Evolutionary conservation across 2,888 invertebrate species (phyloP).

Genomic region (Seladonia tumulorum): DNA sequence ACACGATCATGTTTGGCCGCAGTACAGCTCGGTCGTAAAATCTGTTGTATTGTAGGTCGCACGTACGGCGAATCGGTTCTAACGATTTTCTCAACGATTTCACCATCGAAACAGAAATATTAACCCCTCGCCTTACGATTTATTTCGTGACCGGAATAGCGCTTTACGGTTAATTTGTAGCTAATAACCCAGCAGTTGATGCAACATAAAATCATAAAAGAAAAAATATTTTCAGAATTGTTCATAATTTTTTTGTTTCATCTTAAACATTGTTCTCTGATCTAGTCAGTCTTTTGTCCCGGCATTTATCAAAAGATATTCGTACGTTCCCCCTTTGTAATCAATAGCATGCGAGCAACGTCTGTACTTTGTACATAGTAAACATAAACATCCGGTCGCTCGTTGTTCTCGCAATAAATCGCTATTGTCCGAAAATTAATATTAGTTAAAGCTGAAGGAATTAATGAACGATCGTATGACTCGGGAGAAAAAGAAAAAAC

Average conservation of each 20-base stretch:
- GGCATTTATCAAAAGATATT: background rate
- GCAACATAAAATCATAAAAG: too few species aligned
- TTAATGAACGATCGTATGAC: background rate
- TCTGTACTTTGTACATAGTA: background rate
- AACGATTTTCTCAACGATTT: constrained; percentile 12
- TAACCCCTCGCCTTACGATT: background rate
- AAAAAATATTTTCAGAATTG: background rate
- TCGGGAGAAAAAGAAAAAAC: background rate
- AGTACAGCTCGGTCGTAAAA: background rate
- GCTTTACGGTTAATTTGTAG: too few species aligned
- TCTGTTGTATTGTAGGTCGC: background rate
- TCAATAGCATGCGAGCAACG: background rate
- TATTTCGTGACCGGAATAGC: background rate
- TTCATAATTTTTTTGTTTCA: background rate
- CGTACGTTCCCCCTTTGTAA: constrained; percentile 4
- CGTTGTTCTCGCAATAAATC: background rate
- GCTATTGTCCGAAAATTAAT: background rate
- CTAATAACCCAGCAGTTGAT: too few species aligned
- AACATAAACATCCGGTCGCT: constrained; percentile 4
- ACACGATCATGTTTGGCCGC: background rate
- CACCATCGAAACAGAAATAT: background rate
- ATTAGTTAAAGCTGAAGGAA: background rate
- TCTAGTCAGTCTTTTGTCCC: background rate
- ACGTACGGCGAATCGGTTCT: background rate
- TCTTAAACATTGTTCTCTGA: background rate